phyloP scores from a whole-genome alignment of 2,888 invertebrate genomes.

The Eupithecia insigniata region DNA sequence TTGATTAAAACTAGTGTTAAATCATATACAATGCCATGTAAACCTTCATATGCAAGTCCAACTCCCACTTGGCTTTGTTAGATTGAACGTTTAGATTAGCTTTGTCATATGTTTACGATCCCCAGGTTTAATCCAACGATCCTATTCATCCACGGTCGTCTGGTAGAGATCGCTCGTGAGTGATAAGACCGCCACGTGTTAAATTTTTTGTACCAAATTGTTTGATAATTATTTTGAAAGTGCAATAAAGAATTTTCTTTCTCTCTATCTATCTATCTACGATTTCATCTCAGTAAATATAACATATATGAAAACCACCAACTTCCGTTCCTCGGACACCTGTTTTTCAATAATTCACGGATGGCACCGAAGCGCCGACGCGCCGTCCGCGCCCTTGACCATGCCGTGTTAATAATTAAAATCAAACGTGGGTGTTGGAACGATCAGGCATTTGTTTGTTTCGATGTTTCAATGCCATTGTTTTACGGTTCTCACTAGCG shows the following conservation, averaged over 20 bases:
- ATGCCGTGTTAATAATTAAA: neutral
- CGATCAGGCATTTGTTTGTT: neutral
- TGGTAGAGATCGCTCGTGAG: no score
- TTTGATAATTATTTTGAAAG: no score
- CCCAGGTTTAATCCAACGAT: no score
- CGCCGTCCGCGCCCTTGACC: neutral
- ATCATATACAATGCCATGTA: neutral
- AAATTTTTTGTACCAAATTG: no score
- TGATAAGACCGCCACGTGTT: no score
- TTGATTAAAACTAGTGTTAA: neutral
- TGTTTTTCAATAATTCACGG: no score
- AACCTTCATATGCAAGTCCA: neutral
- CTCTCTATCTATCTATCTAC: no score
- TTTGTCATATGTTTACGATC: slow-evolving; percentile 4
- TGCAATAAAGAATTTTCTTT: no score
- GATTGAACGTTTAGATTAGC: neutral
- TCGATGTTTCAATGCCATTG: neutral
- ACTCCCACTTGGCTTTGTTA: neutral
- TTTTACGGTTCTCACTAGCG: neutral
- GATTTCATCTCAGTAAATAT: neutral
- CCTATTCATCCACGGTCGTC: no score
- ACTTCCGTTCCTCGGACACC: neutral
- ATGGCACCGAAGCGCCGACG: neutral
- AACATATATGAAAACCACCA: neutral
- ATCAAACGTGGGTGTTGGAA: neutral